Evolutionary conservation across 1,140 invertebrate genomes (phyloP).

Genomic region (Planococcus citri): DNA sequence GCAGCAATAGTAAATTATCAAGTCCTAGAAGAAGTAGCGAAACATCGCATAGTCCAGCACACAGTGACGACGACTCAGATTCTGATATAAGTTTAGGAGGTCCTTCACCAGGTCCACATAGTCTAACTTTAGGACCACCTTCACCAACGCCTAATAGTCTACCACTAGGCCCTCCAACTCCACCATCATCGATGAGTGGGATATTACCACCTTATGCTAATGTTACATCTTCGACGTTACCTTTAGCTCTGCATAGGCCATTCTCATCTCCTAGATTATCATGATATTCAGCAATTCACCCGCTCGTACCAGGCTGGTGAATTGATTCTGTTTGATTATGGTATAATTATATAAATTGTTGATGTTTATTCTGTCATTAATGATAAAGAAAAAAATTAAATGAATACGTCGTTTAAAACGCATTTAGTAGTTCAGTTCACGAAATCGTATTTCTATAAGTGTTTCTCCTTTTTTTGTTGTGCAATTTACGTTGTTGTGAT

Average conservation of each 20-base stretch:
- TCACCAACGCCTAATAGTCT: slow-evolving; percentile 23
- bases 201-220: slow-evolving; percentile 17
- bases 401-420: background rate
- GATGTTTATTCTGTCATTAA: background rate
- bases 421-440: background rate
- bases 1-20: slow-evolving; percentile 23
- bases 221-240: slow-evolving; percentile 22
- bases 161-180: background rate
- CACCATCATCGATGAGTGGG: background rate
- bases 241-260: slow-evolving; percentile 28
- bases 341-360: background rate
- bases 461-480: slow-evolving; percentile 13
- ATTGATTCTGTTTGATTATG: background rate
- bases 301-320: slow-evolving; percentile 26
- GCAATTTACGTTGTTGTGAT: slow-evolving; percentile 15
- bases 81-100: slow-evolving; percentile 31
- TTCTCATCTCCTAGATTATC: slow-evolving; percentile 28
- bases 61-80: slow-evolving; percentile 29
- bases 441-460: background rate
- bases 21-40: slow-evolving; percentile 23
- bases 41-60: slow-evolving; percentile 26
- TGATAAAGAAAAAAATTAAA: too few species aligned
- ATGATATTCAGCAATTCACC: slow-evolving; percentile 30
- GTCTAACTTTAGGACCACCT: slow-evolving; percentile 22
- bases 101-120: slow-evolving; percentile 30